Conservation (phyloP, 2,797 vertebrate genomes). For the Cirrhinus mrigala region DNA sequence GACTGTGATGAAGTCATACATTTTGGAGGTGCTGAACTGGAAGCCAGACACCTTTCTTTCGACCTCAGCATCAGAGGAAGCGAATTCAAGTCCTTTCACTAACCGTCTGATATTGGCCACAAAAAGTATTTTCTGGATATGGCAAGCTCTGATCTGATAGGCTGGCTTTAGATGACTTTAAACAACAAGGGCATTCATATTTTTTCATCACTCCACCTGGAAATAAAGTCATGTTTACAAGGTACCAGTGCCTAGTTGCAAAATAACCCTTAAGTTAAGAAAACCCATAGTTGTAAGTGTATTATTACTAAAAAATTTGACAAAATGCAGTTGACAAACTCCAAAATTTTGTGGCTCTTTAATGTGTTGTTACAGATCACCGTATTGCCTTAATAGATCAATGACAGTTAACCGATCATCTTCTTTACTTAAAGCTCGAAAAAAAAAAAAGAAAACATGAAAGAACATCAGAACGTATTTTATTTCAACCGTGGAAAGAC, state of each 20-base stretch:
- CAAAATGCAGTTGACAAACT: too few species aligned
- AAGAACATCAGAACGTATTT: too few species aligned
- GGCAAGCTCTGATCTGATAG: not conserved
- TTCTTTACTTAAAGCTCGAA: too few species aligned
- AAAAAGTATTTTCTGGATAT: not conserved
- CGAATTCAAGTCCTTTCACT: not conserved
- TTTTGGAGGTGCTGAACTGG: not conserved
- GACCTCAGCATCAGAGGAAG: not conserved
- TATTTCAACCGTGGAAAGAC: too few species aligned
- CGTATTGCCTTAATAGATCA: too few species aligned
- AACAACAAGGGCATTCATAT: not conserved
- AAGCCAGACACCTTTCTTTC: not conserved
- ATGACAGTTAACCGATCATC: too few species aligned
- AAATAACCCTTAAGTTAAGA: not conserved
- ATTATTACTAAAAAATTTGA: not conserved
- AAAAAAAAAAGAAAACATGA: too few species aligned
- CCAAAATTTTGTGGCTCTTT: too few species aligned
- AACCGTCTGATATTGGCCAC: not conserved
- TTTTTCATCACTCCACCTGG: not conserved
- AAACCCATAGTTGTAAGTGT: not conserved
- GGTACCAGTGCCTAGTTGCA: not conserved
- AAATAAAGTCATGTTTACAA: not conserved
- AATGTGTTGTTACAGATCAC: too few species aligned
- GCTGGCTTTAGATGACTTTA: not conserved
- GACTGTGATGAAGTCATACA: slow-evolving; percentile 1